phyloP scores from a whole-genome alignment of 2,888 invertebrate genomes.

The Furcula furcula region DNA sequence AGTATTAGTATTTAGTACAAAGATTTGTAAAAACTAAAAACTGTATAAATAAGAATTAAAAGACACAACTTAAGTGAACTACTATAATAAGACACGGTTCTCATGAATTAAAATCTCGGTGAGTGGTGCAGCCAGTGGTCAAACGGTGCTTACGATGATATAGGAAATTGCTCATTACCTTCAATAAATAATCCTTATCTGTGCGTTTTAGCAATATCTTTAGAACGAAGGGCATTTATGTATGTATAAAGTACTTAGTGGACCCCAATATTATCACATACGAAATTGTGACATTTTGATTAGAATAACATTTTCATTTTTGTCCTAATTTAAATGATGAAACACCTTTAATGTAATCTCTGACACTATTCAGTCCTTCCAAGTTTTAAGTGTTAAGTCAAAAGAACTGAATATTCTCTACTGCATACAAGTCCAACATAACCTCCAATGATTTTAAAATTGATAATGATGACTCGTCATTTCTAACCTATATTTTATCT shows the following conservation, averaged over 20 bases:
- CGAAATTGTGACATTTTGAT: not conserved
- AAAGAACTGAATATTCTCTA: not conserved
- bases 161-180: slow-evolving; percentile 62
- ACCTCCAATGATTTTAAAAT: slow-evolving; percentile 61
- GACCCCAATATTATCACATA: not conserved
- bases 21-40: slow-evolving; percentile 53
- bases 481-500: slow-evolving; percentile 75
- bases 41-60: slow-evolving; percentile 44
- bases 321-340: too few relatives aligned
- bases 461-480: slow-evolving; percentile 78
- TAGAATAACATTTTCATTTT: not conserved
- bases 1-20: slow-evolving; percentile 69
- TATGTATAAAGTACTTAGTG: slow-evolving; percentile 3
- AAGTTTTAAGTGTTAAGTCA: not conserved
- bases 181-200: slow-evolving; percentile 17
- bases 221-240: too few relatives aligned
- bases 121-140: slow-evolving; percentile 67
- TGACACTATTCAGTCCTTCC: not conserved
- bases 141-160: slow-evolving; percentile 54
- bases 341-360: not conserved
- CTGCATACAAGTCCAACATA: slow-evolving; percentile 39
- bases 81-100: slow-evolving; percentile 54
- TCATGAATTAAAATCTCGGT: slow-evolving; percentile 73
- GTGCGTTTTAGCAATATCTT: slow-evolving; percentile 2
- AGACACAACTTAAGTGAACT: slow-evolving; percentile 60